phyloP scores from a whole-genome alignment of 2,888 invertebrate species.

The Leucophora obtusa region DNA sequence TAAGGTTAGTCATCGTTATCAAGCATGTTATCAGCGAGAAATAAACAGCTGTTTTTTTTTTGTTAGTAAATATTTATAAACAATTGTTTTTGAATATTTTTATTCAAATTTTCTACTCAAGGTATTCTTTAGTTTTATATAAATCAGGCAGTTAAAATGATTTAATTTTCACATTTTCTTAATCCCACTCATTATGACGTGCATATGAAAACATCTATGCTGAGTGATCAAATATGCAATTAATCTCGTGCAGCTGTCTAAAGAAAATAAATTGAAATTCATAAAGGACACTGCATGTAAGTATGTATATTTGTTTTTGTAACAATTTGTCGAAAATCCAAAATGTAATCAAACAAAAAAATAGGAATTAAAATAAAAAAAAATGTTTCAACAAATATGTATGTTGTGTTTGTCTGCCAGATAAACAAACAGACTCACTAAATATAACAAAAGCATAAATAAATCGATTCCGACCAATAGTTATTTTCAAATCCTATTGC shows the following conservation, averaged over 20 bases:
- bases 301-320: constrained; percentile 17
- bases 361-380: constrained; percentile 45
- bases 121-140: too few relatives aligned
- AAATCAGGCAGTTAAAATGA: too few relatives aligned
- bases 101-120: neutral
- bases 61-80: too few relatives aligned
- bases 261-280: constrained; percentile 5
- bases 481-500: constrained; percentile 15
- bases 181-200: constrained; percentile 56
- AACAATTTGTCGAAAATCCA: constrained; percentile 59
- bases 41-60: too few relatives aligned
- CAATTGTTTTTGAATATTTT: neutral
- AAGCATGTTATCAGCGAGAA: too few relatives aligned
- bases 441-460: neutral
- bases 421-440: constrained; percentile 47
- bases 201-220: constrained; percentile 39
- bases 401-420: constrained; percentile 36
- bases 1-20: too few relatives aligned
- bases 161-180: constrained; percentile 15
- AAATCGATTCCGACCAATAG: neutral
- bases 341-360: constrained; percentile 52
- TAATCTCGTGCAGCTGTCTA: constrained; percentile 54
- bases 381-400: constrained; percentile 40
- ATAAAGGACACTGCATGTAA: constrained; percentile 3
- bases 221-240: constrained; percentile 43